Percentiles rank a stretch among this genome's conserved stretches.
phyloP scores from a whole-genome alignment of 2,113 vertebrate genomes.

The Spea bombifrons region DNA sequence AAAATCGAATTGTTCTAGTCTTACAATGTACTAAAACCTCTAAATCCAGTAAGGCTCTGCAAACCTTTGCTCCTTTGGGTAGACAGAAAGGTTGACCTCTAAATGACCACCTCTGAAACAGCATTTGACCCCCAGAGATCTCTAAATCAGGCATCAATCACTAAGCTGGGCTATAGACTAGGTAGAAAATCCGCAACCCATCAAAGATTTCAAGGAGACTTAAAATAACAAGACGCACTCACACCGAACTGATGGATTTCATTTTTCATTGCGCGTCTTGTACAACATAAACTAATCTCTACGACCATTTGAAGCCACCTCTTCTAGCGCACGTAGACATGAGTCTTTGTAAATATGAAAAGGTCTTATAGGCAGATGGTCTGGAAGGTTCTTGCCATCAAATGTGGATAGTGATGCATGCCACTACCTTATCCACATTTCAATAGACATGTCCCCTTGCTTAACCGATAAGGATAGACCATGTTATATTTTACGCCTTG shows the following conservation, averaged over 20 bases:
- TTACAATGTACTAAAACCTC: no score
- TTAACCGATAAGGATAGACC: no score
- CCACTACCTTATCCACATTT: no score
- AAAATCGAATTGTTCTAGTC: no score
- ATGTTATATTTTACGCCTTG: no score
- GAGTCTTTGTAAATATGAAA: no score
- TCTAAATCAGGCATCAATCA: slow-evolving; percentile 23
- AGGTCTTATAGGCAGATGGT: no score
- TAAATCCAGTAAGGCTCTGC: background rate
- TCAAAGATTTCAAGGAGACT: background rate
- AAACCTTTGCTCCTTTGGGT: background rate
- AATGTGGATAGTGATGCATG: no score
- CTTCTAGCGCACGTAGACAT: no score
- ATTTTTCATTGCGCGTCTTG: background rate
- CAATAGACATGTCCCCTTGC: no score
- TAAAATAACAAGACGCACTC: background rate
- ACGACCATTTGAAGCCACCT: no score
- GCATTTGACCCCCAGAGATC: background rate
- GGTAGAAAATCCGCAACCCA: background rate
- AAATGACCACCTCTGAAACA: background rate
- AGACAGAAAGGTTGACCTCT: slow-evolving; percentile 21
- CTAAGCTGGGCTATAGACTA: background rate
- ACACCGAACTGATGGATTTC: background rate
- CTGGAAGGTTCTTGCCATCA: no score
- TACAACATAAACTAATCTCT: background rate